Evolutionary conservation across 2,797 vertebrate genomes (phyloP), one percentile per base, ranked within the genome.

Genomic region (Loris lydekkerianus): DNA sequence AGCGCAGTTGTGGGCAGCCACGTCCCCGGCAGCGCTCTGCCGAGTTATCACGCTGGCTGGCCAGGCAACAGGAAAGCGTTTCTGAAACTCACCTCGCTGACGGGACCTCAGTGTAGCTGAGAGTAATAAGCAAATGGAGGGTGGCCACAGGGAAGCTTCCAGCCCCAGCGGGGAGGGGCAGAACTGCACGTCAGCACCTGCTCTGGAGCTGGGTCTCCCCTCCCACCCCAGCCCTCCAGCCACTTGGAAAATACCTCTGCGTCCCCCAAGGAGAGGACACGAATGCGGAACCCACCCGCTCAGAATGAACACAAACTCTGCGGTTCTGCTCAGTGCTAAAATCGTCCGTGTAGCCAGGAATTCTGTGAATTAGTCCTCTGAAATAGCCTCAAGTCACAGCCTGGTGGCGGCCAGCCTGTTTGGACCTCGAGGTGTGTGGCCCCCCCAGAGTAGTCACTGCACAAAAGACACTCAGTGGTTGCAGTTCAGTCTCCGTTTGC

Each of bases 391-490:
- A 3, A 34, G 65, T 5, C 49, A 34, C 18, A 56, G 13, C 78
- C 27, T 0, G 0, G 91, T 27, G 14, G 31, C 76, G 76, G 97
- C 93, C 34, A 17, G 1, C n/a, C 31, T 23, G 88, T 95, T n/a
- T 14, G 37, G 96, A 97, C 98, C 98, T 40, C 23, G 0, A 97
- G 98, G 96, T 40, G 93, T 89, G 94, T 89, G 98, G 98, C 95
- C 96, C 92, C 34, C 34, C 49, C 49, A 53, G 63, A n/a, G 98
- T 98, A 98, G 98, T 97, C 95, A 96, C 96, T 78, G 86, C 97
- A 96, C 97, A 97, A 97, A 98, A 97, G 98, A 98, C 98, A 98
- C 97, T 76, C 91, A 96, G 88, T 97, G 97, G 98, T 78, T 86
- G 97, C 97, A 69, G 0, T 6, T 14, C 91, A 37, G n/a, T 61